A percentile compares a stretch with the other conserved stretches of the same genome.
Evolutionary conservation across 1,140 invertebrate species (phyloP).

Genomic region (Drosophila pallidifrons): DNA sequence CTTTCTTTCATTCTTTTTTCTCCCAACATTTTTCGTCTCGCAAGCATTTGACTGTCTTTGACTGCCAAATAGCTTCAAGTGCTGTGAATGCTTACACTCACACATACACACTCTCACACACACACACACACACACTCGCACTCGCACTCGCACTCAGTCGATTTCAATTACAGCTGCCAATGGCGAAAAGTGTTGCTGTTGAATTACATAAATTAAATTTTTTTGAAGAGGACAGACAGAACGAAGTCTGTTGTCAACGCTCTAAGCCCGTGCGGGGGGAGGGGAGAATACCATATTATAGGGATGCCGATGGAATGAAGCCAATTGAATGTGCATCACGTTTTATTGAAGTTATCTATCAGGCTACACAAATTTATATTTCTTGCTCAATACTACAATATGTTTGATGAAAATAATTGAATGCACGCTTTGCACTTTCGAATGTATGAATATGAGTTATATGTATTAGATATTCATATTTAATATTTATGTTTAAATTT

Average conservation of each 20-base stretch:
- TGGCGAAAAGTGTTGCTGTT: slow-evolving; percentile 62
- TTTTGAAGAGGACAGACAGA: slow-evolving; percentile 23
- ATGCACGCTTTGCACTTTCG: background rate
- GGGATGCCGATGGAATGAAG: slow-evolving; percentile 5
- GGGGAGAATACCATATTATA: background rate
- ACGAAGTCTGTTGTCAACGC: slow-evolving; percentile 30
- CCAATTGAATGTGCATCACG: slow-evolving; percentile 26
- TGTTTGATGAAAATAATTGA: background rate
- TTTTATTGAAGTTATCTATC: slow-evolving; percentile 15
- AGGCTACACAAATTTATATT: slow-evolving; percentile 1
- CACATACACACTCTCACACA: background rate
- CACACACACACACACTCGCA: slow-evolving; percentile 1
- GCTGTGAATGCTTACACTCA: slow-evolving; percentile 39
- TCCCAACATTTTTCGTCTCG: slow-evolving; percentile 15
- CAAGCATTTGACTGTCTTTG: slow-evolving; percentile 55
- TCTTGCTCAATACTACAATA: background rate
- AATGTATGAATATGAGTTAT: too few relatives aligned
- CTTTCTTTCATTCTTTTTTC: background rate
- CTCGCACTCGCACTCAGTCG: slow-evolving; percentile 7
- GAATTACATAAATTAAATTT: slow-evolving; percentile 69
- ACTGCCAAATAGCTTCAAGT: slow-evolving; percentile 66
- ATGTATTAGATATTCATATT: too few relatives aligned
- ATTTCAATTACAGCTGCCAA: slow-evolving; percentile 79
- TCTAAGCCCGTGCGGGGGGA: background rate
- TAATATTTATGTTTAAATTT: too few relatives aligned